Conservation (phyloP, 1,140 invertebrate genomes). For the Octopus sinensis region DNA sequence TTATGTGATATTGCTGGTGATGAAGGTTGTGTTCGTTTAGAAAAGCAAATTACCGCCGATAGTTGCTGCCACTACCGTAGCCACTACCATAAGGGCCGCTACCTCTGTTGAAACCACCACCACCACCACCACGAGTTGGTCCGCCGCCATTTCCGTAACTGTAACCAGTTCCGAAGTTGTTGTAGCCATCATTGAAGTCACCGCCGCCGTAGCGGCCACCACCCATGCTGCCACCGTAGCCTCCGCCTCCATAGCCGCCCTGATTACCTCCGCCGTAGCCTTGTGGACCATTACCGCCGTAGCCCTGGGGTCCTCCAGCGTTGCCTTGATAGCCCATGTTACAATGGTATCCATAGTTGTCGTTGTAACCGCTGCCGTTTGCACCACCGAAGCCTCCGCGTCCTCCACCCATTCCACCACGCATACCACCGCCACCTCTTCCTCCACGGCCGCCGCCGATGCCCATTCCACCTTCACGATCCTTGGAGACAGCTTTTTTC, state of each 20-base stretch:
- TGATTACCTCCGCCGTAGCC: slow-evolving; percentile 14
- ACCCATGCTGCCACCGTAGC: slow-evolving; percentile 19
- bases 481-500: slow-evolving; percentile 23
- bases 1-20: too few relatives aligned
- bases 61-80: neutral
- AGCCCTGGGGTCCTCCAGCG: slow-evolving; percentile 51
- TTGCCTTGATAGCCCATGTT: neutral
- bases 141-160: neutral
- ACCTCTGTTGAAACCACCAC: neutral
- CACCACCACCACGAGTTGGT: neutral
- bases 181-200: slow-evolving; percentile 10
- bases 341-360: slow-evolving; percentile 20
- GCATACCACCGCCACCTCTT: neutral
- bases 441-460: neutral
- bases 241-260: slow-evolving; percentile 17
- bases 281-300: slow-evolving; percentile 17
- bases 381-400: neutral
- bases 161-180: slow-evolving; percentile 3
- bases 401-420: neutral
- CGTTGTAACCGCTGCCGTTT: slow-evolving; percentile 24
- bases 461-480: neutral
- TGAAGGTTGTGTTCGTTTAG: too few relatives aligned
- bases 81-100: neutral
- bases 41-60: neutral
- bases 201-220: slow-evolving; percentile 17